Evolutionary conservation across 2,113 vertebrate species (phyloP).

Genomic region (Centropristis striata): DNA sequence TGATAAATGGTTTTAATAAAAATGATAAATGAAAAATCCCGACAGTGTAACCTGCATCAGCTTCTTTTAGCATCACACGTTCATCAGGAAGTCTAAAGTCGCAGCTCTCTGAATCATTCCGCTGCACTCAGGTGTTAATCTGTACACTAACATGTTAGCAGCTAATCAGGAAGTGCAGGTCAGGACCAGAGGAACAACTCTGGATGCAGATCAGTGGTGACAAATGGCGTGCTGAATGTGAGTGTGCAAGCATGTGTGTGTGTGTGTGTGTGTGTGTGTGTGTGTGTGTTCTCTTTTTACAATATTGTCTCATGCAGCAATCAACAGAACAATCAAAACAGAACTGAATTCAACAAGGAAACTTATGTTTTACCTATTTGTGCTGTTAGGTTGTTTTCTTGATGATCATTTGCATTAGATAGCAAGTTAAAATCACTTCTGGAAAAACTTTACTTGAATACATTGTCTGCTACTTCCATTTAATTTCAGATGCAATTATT

Average conservation of each 20-base stretch:
- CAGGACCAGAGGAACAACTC: background rate
- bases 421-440: too few relatives aligned
- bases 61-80: background rate
- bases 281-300: background rate
- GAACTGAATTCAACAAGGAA: too few relatives aligned
- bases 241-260: background rate
- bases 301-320: background rate
- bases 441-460: too few relatives aligned
- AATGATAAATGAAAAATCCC: too few relatives aligned
- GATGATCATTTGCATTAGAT: too few relatives aligned
- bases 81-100: background rate
- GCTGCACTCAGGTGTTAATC: conserved; percentile 24
- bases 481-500: too few relatives aligned
- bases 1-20: too few relatives aligned
- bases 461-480: too few relatives aligned
- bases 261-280: too few relatives aligned
- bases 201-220: background rate
- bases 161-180: conserved; percentile 9
- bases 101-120: background rate
- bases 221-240: background rate
- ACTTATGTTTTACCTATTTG: too few relatives aligned
- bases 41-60: too few relatives aligned
- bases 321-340: background rate
- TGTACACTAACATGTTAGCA: background rate
- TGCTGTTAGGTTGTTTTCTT: too few relatives aligned